phyloP scores from a whole-genome alignment of 2,113 vertebrate genomes.

The Pica pica region DNA sequence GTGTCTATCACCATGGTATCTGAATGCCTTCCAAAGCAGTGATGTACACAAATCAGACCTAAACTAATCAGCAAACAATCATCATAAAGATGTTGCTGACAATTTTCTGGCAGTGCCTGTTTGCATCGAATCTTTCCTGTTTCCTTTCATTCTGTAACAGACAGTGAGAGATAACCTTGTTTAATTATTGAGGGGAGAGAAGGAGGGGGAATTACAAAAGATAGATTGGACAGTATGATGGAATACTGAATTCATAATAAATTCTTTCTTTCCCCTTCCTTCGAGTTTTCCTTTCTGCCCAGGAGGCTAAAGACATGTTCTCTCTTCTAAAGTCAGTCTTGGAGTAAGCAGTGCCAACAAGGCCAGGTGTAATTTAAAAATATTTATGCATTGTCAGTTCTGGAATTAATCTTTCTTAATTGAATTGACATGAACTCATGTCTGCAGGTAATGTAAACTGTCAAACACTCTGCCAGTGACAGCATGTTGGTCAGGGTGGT shows the following conservation, averaged over 20 bases:
- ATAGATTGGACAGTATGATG: not conserved
- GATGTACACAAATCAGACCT: constrained; percentile 5
- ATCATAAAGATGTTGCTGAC: not conserved
- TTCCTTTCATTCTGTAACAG: not conserved
- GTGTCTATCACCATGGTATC: constrained; percentile 24
- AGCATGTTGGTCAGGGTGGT: constrained; percentile 58
- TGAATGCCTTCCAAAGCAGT: constrained; percentile 18
- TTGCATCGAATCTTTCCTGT: not conserved
- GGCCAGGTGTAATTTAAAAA: constrained; percentile 66
- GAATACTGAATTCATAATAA: constrained; percentile 12
- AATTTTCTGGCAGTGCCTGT: constrained; percentile 28
- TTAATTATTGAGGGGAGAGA: not conserved
- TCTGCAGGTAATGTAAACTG: constrained; percentile 70
- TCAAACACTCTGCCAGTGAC: constrained; percentile 59
- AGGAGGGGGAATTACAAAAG: not conserved
- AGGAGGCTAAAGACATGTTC: constrained; percentile 48
- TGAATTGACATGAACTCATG: constrained; percentile 58
- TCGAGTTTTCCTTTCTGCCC: constrained; percentile 47
- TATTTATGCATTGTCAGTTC: constrained; percentile 68
- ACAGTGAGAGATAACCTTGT: not conserved
- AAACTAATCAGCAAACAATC: constrained; percentile 11
- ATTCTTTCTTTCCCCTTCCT: constrained; percentile 36
- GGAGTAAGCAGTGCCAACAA: constrained; percentile 52
- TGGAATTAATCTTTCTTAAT: constrained; percentile 69
- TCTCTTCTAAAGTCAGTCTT: not conserved